A percentile compares a stretch with the other conserved stretches of the same genome.
Evolutionary conservation across 2,113 vertebrate genomes (phyloP).

Genomic region (Odocoileus virginianus): DNA sequence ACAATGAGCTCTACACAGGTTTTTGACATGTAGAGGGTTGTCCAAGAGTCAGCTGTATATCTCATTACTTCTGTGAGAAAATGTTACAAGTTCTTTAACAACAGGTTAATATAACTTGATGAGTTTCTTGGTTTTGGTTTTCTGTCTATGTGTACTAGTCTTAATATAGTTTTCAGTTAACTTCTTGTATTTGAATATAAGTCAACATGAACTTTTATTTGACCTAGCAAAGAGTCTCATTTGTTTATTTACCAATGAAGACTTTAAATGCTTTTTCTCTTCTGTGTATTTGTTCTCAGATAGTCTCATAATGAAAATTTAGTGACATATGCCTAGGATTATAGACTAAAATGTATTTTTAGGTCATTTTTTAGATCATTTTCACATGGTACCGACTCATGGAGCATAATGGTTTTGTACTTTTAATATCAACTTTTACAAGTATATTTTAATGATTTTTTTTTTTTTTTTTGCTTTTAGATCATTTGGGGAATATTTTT

Average conservation of each 20-base stretch:
- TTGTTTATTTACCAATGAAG: constrained; percentile 27
- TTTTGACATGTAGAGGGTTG: neutral
- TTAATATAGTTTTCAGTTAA: neutral
- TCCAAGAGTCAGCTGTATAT: neutral
- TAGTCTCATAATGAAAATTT: constrained; percentile 31
- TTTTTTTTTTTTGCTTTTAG: constrained; percentile 80
- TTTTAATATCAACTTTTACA: constrained; percentile 40
- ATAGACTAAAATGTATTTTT: neutral
- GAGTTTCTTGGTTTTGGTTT: neutral
- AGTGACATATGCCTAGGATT: neutral
- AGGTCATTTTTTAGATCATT: neutral
- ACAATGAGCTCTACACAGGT: neutral
- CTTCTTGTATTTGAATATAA: neutral
- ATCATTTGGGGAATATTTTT: constrained; percentile 93
- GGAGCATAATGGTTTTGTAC: constrained; percentile 32
- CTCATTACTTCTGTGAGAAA: neutral
- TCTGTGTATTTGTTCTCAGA: neutral
- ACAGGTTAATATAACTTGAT: neutral
- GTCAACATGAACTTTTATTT: neutral
- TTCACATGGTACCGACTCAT: neutral
- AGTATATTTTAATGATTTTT: constrained; percentile 43
- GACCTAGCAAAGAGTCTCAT: neutral
- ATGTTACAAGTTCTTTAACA: neutral
- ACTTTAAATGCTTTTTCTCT: neutral
- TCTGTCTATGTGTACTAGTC: neutral